Base-by-base conservation (phyloP, 2,888 invertebrate species). In the Beris morrisii region DNA sequence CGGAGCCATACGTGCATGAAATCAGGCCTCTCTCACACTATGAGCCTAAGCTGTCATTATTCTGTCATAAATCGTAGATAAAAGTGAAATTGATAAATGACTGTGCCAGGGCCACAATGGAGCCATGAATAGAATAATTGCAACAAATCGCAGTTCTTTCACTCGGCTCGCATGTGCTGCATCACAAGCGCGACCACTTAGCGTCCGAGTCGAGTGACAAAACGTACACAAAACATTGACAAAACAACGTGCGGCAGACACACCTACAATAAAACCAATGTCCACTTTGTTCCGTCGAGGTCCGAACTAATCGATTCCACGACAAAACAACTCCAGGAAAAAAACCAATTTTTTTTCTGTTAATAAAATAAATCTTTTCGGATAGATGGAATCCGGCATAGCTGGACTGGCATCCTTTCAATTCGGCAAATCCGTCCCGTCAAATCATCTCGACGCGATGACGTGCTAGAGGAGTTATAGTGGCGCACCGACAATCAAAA, bases 51-150 rank as follows among this genome's bases (percentile, higher is more conserved):
- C 65, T 68, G 68, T 68, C 68, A 68, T 68, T 68, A 68, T 65
- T 68, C 68, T 68, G 65, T 68, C 68, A 68, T 68, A 68, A 68
- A 56, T 15, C 44, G 13, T 50, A 68, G 68, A 68, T 68, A 68
- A 68, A 65, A 28, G 50, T 57, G 68, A 65, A 38, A 53, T 65
- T 68, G 68, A 68, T 68, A 65, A 68, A 68, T 66, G 64, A 64
- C 61, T 38, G 28, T 50, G 61, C 22, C 61, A 61, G 50, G 61
- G 61, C 38, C 52, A 43, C 52, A 61, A 50, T 61, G 50, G 50
- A 50, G 50, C 46, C 52, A 38, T 50, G 31, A 28, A 50, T 50
- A 61, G 61, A 61, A 50, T 61, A 61, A 52, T 52, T 61, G 61
- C 61, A 61, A 38, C 52, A 61, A 61, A 61, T 61, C 50, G 61